phyloP scores from a whole-genome alignment of 2,888 invertebrate genomes.

The Eupithecia dodoneata region DNA sequence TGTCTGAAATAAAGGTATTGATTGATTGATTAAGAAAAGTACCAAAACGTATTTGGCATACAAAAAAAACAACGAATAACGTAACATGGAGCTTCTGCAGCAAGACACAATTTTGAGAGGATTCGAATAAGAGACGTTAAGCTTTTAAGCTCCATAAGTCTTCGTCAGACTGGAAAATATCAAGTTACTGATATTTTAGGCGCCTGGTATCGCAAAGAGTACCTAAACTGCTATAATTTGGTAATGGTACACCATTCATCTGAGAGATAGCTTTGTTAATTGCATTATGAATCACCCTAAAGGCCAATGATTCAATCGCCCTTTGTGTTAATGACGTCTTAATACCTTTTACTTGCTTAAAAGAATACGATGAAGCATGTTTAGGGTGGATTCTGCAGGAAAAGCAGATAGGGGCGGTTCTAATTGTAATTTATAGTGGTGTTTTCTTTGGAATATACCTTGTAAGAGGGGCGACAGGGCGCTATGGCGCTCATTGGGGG shows the following conservation, averaged over 20 bases:
- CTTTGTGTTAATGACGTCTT: conserved; percentile 40
- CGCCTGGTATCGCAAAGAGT: not conserved
- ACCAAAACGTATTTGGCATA: not conserved
- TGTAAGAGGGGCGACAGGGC: not conserved
- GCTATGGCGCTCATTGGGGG: no score
- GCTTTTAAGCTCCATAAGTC: conserved; percentile 13
- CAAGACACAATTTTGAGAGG: not conserved
- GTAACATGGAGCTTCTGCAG: not conserved
- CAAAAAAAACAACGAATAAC: not conserved
- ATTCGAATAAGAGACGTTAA: not conserved
- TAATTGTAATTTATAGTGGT: conserved; percentile 7
- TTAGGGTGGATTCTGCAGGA: conserved; percentile 1
- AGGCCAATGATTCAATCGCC: conserved; percentile 42
- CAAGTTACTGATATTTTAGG: conserved; percentile 12
- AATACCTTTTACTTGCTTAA: conserved; percentile 19
- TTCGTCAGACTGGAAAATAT: conserved; percentile 10
- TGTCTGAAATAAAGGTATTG: no score
- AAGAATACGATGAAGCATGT: conserved; percentile 12
- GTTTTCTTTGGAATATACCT: not conserved
- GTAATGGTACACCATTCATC: conserved; percentile 17
- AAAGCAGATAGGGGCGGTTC: conserved; percentile 10
- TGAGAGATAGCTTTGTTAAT: conserved; percentile 54
- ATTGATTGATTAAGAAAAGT: no score
- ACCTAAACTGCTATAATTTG: conserved; percentile 12
- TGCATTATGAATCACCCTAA: conserved; percentile 52